phyloP scores from a whole-genome alignment of 2,888 invertebrate species.

The Drosophila phalerata region DNA sequence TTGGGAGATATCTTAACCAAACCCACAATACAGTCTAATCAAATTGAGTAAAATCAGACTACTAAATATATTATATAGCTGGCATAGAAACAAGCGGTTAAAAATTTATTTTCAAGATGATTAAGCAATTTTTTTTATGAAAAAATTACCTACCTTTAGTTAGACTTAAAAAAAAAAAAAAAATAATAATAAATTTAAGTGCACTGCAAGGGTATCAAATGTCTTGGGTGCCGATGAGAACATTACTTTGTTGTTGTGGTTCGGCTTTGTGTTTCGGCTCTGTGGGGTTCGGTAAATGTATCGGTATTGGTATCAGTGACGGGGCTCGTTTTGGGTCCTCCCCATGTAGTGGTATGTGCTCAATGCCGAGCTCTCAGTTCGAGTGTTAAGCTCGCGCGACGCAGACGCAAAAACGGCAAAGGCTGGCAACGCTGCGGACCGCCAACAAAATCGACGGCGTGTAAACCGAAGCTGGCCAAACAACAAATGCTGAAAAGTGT shows the following conservation, averaged over 20 bases:
- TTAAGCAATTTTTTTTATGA: neutral
- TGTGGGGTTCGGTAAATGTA: neutral
- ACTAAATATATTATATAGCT: too few species aligned
- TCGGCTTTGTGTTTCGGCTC: constrained; percentile 6
- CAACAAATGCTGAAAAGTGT: constrained; percentile 39
- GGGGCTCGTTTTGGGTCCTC: constrained; percentile 11
- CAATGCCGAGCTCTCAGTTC: constrained; percentile 60
- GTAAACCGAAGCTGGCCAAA: constrained; percentile 20
- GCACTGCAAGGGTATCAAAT: neutral
- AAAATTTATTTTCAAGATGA: neutral
- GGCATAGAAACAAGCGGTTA: neutral
- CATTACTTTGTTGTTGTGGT: neutral
- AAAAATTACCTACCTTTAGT: neutral
- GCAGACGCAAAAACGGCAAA: constrained; percentile 58
- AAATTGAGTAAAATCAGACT: too few species aligned
- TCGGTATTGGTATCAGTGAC: neutral
- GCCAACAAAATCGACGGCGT: constrained; percentile 17
- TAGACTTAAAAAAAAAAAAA: neutral
- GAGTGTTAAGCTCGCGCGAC: constrained; percentile 75
- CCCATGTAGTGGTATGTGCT: constrained; percentile 6
- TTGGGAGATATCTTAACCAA: too few species aligned
- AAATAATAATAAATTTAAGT: neutral
- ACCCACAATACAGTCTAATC: too few species aligned
- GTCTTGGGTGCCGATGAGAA: too few species aligned
- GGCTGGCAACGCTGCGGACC: constrained; percentile 57